A percentile compares a stretch with the other conserved stretches of the same genome.
These are phyloP conservation scores for Cepaea hortensis DNA, from an alignment of 2,888 invertebrate species.

Conservation along the genomic window DNA sequence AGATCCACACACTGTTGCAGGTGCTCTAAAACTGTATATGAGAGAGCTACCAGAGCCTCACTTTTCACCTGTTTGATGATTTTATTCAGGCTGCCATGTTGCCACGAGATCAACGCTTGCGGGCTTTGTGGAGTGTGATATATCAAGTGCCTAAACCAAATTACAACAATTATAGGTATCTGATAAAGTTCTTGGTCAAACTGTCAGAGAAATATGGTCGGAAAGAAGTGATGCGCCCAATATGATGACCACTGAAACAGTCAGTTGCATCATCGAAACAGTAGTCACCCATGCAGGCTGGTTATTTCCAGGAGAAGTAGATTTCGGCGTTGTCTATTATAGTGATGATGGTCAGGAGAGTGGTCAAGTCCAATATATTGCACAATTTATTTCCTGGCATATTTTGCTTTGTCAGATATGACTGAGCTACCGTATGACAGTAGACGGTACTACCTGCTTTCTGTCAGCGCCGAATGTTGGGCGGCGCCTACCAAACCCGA, in stretches of 20 bases:
- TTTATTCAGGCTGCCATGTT: conserved; percentile 82
- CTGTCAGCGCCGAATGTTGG: too few species aligned
- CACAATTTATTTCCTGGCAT: too few species aligned
- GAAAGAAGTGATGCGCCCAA: conserved; percentile 72
- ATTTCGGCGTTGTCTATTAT: too few species aligned
- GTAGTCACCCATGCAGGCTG: conserved; percentile 72
- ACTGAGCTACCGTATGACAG: too few species aligned
- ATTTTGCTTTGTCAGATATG: too few species aligned
- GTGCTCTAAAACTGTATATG: conserved; percentile 92
- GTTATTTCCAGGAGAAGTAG: conserved; percentile 76
- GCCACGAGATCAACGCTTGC: conserved; percentile 77
- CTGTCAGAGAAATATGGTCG: conserved; percentile 91
- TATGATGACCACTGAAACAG: conserved; percentile 72
- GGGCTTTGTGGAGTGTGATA: conserved; percentile 83
- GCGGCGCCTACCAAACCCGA: too few species aligned
- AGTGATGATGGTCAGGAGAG: too few species aligned
- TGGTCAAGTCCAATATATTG: too few species aligned
- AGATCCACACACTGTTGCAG: conserved; percentile 94
- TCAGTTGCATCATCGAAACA: conserved; percentile 73
- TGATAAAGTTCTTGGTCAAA: conserved; percentile 92
- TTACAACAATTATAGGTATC: conserved; percentile 89
- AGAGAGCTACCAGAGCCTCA: conserved; percentile 96
- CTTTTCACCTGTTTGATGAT: conserved; percentile 86
- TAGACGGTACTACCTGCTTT: too few species aligned
- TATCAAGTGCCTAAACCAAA: conserved; percentile 88